phyloP scores from a whole-genome alignment of 2,797 vertebrate genomes.

The Babyrousa celebensis region DNA sequence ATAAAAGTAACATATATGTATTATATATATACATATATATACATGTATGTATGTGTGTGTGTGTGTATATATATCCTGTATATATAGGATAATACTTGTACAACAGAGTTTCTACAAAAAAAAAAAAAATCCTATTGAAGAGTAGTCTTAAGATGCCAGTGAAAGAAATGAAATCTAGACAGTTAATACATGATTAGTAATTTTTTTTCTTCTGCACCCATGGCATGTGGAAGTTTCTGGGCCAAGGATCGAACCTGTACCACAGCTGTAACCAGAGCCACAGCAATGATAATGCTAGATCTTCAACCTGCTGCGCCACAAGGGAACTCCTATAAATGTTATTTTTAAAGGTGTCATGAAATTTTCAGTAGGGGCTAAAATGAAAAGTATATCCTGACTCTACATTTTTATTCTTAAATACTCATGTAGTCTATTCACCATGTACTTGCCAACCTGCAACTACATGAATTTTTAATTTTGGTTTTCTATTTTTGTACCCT shows the following conservation, averaged over 20 bases:
- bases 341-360: slow-evolving; percentile 16
- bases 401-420: slow-evolving; percentile 33
- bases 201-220: too few relatives aligned
- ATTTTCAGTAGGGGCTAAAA: slow-evolving; percentile 16
- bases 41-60: neutral
- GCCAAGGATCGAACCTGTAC: too few relatives aligned
- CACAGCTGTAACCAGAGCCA: too few relatives aligned
- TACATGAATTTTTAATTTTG: slow-evolving; percentile 49
- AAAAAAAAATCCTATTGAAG: neutral
- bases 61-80: too few relatives aligned
- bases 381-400: slow-evolving; percentile 17
- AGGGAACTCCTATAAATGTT: neutral
- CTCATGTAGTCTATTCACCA: neutral
- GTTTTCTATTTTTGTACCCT: slow-evolving; percentile 56
- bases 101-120: neutral
- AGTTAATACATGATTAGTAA: neutral
- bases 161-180: neutral
- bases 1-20: too few relatives aligned
- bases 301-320: too few relatives aligned
- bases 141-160: neutral
- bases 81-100: neutral
- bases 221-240: too few relatives aligned
- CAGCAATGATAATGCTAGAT: too few relatives aligned
- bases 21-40: neutral
- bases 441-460: neutral